These are phyloP conservation scores for Notodonta ziczac DNA, from an alignment of 2,888 invertebrate species.

Conservation along the genomic window DNA sequence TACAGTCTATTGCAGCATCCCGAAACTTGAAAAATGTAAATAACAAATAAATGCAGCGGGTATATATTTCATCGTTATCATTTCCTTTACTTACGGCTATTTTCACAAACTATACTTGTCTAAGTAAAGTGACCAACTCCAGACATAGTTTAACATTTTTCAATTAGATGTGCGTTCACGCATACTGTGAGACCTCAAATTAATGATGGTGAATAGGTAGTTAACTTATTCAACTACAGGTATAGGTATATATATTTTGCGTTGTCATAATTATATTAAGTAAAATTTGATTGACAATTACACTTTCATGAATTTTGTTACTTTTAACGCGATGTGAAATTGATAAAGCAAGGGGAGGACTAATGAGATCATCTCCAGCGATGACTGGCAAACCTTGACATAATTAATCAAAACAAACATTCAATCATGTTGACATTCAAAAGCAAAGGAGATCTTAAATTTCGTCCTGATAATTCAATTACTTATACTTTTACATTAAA, in stretches of 20 bases:
- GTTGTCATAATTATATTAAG: too few relatives aligned
- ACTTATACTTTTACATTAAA: conserved; percentile 42
- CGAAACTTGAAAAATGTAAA: background rate
- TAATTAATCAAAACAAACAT: conserved; percentile 7
- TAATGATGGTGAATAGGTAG: too few relatives aligned
- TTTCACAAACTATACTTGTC: too few relatives aligned
- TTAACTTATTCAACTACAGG: too few relatives aligned
- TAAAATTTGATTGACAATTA: background rate
- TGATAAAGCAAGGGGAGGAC: background rate
- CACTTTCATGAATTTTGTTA: background rate
- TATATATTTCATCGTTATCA: too few relatives aligned
- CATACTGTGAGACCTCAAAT: too few relatives aligned
- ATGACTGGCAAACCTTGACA: background rate
- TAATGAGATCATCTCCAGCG: conserved; percentile 1
- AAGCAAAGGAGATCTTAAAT: conserved; percentile 11
- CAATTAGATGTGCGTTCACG: too few relatives aligned
- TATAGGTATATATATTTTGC: too few relatives aligned
- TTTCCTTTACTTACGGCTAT: too few relatives aligned
- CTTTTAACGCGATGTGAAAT: background rate
- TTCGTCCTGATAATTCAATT: conserved; percentile 41
- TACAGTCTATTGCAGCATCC: background rate
- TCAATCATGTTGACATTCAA: conserved; percentile 10
- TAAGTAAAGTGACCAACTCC: too few relatives aligned
- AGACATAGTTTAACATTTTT: too few relatives aligned
- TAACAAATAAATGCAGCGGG: too few relatives aligned